Evolutionary conservation across 2,113 vertebrate genomes (phyloP).

Genomic region (Himantopus leucocephalus): DNA sequence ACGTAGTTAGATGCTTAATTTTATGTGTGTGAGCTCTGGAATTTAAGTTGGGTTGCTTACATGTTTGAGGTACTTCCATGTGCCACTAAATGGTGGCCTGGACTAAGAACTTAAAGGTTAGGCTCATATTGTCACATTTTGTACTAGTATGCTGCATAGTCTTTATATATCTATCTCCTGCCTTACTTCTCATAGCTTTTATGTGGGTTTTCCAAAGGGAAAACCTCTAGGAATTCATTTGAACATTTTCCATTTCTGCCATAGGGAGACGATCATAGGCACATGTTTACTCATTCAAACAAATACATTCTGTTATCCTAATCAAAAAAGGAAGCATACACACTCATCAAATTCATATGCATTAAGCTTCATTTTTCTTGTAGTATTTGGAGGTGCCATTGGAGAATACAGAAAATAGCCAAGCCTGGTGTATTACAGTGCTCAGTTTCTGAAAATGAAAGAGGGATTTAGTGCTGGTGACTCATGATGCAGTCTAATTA

Average conservation of each 20-base stretch:
- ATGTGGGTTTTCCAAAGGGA: background rate
- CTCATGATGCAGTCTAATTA: constrained; percentile 37
- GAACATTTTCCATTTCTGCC: background rate
- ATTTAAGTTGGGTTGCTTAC: background rate
- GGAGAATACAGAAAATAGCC: background rate
- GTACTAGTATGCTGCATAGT: background rate
- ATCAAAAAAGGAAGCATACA: background rate
- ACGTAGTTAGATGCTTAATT: background rate
- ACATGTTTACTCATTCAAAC: background rate
- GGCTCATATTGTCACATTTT: background rate
- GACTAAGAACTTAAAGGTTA: background rate
- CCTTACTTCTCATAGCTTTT: background rate
- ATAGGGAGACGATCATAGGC: background rate
- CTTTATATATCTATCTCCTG: background rate
- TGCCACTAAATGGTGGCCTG: background rate
- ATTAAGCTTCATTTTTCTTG: background rate
- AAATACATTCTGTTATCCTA: background rate
- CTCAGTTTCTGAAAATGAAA: constrained; percentile 16
- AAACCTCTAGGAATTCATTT: background rate
- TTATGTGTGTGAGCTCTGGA: background rate
- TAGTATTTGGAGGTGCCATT: background rate
- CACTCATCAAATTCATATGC: background rate
- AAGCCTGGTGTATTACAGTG: background rate
- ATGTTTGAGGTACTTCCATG: background rate
- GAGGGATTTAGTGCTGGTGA: background rate